Base-by-base conservation (phyloP, 2,113 vertebrate species). In the Sorex fumeus region DNA sequence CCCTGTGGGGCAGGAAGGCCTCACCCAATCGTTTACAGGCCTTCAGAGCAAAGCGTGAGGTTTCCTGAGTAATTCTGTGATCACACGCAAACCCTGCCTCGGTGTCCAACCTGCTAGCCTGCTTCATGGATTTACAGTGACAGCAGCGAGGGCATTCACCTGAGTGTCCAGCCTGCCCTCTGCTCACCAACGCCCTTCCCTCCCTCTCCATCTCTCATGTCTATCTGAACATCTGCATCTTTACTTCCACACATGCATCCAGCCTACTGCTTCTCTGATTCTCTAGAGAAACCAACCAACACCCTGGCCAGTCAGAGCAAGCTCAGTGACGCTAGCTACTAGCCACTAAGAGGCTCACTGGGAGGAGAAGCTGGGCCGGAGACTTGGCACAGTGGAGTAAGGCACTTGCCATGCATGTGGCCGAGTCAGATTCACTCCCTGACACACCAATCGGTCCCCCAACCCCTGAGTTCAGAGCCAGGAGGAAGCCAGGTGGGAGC, bases 21-120 rank as follows among this genome's bases (percentile, higher is more conserved):
- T 60, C 67, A 69, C 18, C 18, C 8, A 79, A 21, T 7, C 15
- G 75, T 16, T 2, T 62, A 15, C 84, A 85, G 45, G 62, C 27
- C 60, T 74, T 69, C 45, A 43, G 34, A 76, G 25, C 43, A 91
- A 70, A 83, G 40, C 60, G 25, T 57, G 28, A 36, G 40, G 36
- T 72, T 75, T 76, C 47, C 57, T 19, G 2, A 87, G 82, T 75
- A 78, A 72, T 89, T 84, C 74, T 93, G 72, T 40, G 19, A 45
- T 6, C 50, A 67, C 47, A 43, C 57, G 67, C 77, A 60, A 69
- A 43, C 50, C 27, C 43, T 34, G 18, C 40, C 76, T 72, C 76
- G 87, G 60, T 62, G 11, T 77, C 15, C 18, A 92, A 45, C 30
- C 60, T 28, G 23, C 34, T 0, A 40, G 13, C 30, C 53, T 6